Percentiles rank a stretch among this genome's conserved stretches.
These are phyloP conservation scores for Paramuricea clavata DNA, from an alignment of 92 coral and sea anemone species.

Conservation along the genomic window DNA sequence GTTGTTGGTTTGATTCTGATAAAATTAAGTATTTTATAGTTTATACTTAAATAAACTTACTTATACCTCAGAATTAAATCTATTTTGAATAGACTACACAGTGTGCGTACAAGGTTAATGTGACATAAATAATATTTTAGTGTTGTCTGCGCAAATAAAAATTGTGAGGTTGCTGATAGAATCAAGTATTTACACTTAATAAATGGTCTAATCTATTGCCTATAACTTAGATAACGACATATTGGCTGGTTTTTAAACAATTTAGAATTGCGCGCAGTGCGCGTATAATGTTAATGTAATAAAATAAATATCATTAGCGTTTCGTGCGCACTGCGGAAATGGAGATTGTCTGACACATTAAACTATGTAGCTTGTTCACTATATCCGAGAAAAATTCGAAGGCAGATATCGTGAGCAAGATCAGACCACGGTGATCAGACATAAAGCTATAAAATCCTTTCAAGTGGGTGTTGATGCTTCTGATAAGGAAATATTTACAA, in stretches of 20 bases:
- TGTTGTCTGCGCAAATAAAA: neutral
- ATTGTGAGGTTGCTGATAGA: neutral
- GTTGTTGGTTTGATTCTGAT: no score
- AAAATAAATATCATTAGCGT: neutral
- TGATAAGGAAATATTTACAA: constrained; percentile 16
- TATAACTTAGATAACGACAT: neutral
- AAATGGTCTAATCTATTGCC: neutral
- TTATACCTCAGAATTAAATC: no score
- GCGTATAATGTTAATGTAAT: neutral
- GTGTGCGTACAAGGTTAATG: no score
- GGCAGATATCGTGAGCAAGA: neutral
- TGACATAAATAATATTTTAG: no score
- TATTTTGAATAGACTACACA: no score
- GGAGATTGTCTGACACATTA: no score
- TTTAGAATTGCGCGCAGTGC: neutral
- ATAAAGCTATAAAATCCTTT: constrained; percentile 5
- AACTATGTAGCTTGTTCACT: no score
- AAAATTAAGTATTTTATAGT: no score
- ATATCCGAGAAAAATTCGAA: neutral
- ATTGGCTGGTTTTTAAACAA: neutral
- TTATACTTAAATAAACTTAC: no score
- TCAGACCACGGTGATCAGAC: no score
- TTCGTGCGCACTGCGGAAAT: no score
- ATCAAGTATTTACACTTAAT: neutral
- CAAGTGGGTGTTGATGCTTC: constrained; percentile 48